phyloP scores from a whole-genome alignment of 2,113 vertebrate species.

The Podiceps cristatus region DNA sequence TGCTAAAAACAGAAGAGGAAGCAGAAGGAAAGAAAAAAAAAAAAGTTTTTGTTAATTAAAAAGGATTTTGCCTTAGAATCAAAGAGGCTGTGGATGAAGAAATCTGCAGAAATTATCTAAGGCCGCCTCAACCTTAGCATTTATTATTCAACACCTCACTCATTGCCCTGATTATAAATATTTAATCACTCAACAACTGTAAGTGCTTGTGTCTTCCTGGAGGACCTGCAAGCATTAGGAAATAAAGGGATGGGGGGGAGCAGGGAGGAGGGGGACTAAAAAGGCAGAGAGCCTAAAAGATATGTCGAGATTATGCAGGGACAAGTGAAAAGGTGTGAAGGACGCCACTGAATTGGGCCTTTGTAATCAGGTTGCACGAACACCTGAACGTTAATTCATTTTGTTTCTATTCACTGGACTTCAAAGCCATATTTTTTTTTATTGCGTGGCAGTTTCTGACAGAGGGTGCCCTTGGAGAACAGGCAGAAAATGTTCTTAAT shows the following conservation, averaged over 20 bases:
- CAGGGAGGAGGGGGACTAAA: background rate
- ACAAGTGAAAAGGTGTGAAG: conserved; percentile 75
- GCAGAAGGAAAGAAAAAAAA: background rate
- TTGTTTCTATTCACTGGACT: conserved; percentile 63
- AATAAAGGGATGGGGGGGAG: conserved; percentile 35
- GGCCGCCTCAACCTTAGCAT: conserved; percentile 81
- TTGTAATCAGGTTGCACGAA: conserved; percentile 73
- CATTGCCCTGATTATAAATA: conserved; percentile 93
- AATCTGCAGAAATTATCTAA: conserved; percentile 88
- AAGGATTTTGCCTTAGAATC: conserved; percentile 73
- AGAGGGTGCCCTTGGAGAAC: conserved; percentile 74
- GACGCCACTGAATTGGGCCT: conserved; percentile 55
- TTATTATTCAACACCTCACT: conserved; percentile 90
- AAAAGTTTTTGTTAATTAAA: conserved; percentile 76
- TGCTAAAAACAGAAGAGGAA: background rate
- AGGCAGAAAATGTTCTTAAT: conserved; percentile 70
- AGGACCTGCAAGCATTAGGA: conserved; percentile 81
- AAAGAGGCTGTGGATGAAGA: conserved; percentile 77
- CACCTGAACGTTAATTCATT: conserved; percentile 71
- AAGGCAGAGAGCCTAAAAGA: conserved; percentile 39
- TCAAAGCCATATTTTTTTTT: conserved; percentile 65
- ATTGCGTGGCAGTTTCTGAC: conserved; percentile 56
- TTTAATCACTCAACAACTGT: conserved; percentile 90
- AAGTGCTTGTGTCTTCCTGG: conserved; percentile 86
- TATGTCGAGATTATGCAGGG: conserved; percentile 52